Conservation (phyloP, 1,140 invertebrate genomes). For the Nasonia longicornis region DNA sequence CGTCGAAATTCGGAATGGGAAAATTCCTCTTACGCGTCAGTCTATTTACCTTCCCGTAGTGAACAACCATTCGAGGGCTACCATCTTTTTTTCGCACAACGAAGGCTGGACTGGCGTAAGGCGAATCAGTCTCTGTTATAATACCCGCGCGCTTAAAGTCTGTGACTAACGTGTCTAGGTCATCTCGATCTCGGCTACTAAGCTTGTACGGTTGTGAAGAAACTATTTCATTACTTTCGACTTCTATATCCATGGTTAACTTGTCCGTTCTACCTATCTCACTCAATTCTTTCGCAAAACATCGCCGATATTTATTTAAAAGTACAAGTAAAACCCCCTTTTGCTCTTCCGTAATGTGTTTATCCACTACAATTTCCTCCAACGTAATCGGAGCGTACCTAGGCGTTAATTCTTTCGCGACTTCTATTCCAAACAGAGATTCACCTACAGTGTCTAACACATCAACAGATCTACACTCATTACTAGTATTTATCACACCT, state of each 20-base stretch:
- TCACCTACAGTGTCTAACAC: not conserved
- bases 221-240: not conserved
- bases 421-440: not conserved
- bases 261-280: not conserved
- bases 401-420: not conserved
- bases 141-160: conserved; percentile 40
- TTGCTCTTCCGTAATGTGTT: too few relatives aligned
- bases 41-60: conserved; percentile 48
- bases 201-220: not conserved
- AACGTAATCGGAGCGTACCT: not conserved
- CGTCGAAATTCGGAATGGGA: conserved; percentile 41
- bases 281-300: not conserved
- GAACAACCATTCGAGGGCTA: conserved; percentile 48
- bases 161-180: not conserved
- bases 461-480: not conserved
- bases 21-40: not conserved
- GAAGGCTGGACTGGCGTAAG: conserved; percentile 52
- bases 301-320: not conserved
- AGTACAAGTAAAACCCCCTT: too few relatives aligned
- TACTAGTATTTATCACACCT: not conserved
- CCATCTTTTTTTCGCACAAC: conserved; percentile 53
- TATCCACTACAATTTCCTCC: not conserved
- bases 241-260: not conserved
- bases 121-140: conserved; percentile 46
- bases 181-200: not conserved